These are phyloP conservation scores for Galerucella nymphaeae DNA, from an alignment of 2,888 invertebrate species.

Conservation along the genomic window DNA sequence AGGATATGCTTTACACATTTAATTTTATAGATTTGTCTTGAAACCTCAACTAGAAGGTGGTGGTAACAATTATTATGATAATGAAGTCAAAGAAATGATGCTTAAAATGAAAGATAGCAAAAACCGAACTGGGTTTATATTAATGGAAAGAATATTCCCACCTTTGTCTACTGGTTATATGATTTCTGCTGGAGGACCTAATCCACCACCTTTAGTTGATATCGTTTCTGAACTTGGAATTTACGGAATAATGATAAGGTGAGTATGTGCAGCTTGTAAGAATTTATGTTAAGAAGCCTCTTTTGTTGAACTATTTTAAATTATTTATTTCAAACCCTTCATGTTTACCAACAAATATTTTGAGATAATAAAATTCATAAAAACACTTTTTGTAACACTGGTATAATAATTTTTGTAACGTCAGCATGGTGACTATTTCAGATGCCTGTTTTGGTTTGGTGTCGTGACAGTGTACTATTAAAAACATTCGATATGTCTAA, in stretches of 20 bases:
- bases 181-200: constrained; percentile 72
- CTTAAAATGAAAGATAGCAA: constrained; percentile 72
- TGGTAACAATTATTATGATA: constrained; percentile 92
- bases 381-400: too few relatives aligned
- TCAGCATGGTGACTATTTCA: too few relatives aligned
- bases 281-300: constrained; percentile 49
- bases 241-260: constrained; percentile 94
- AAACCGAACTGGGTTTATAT: constrained; percentile 89
- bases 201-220: constrained; percentile 71
- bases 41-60: constrained; percentile 99
- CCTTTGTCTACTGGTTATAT: constrained; percentile 84
- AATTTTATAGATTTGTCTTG: constrained; percentile 77
- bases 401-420: too few relatives aligned
- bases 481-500: too few relatives aligned
- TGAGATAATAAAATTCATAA: too few relatives aligned
- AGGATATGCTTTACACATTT: not conserved
- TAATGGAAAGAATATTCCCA: constrained; percentile 93
- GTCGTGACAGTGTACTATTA: too few relatives aligned
- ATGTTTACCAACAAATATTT: too few relatives aligned
- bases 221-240: constrained; percentile 94
- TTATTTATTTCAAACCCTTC: too few relatives aligned
- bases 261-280: constrained; percentile 66
- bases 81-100: constrained; percentile 77
- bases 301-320: too few relatives aligned
- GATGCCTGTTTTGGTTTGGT: too few relatives aligned